Percentiles rank a stretch among this genome's conserved stretches.
Evolutionary conservation across 2,113 vertebrate genomes (phyloP).

Genomic region (Coptodon rendalli): DNA sequence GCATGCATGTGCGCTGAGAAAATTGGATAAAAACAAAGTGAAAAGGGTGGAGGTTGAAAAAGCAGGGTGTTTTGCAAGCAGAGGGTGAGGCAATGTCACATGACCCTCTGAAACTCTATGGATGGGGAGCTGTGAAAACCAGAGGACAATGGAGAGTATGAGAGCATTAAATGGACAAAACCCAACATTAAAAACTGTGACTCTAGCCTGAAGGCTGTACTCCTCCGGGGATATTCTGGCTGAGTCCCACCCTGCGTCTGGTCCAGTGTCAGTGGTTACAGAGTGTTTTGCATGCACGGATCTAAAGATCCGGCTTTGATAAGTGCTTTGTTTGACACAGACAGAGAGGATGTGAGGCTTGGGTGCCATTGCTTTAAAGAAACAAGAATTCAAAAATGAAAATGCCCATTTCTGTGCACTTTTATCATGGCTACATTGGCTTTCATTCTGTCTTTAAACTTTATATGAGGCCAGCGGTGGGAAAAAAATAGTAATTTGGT

Average conservation of each 20-base stretch:
- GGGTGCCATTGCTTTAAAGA: neutral
- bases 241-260: neutral
- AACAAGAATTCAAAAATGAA: neutral
- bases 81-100: constrained; percentile 54
- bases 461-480: neutral
- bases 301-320: constrained; percentile 36
- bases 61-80: constrained; percentile 28
- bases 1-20: neutral
- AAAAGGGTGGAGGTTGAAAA: constrained; percentile 26
- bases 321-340: constrained; percentile 3
- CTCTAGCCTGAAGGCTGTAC: constrained; percentile 17
- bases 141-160: constrained; percentile 48
- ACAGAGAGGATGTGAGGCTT: neutral
- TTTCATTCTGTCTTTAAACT: neutral
- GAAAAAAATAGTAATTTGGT: neutral
- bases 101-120: constrained; percentile 20
- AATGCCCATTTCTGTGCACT: neutral
- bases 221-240: constrained; percentile 24
- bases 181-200: constrained; percentile 40
- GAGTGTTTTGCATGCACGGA: constrained; percentile 10
- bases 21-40: neutral
- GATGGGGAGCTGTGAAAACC: constrained; percentile 35
- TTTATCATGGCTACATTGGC: neutral
- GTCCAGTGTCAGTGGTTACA: neutral
- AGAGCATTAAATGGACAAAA: constrained; percentile 57